phyloP scores from a whole-genome alignment of 2,113 vertebrate genomes.

The Cygnus atratus region DNA sequence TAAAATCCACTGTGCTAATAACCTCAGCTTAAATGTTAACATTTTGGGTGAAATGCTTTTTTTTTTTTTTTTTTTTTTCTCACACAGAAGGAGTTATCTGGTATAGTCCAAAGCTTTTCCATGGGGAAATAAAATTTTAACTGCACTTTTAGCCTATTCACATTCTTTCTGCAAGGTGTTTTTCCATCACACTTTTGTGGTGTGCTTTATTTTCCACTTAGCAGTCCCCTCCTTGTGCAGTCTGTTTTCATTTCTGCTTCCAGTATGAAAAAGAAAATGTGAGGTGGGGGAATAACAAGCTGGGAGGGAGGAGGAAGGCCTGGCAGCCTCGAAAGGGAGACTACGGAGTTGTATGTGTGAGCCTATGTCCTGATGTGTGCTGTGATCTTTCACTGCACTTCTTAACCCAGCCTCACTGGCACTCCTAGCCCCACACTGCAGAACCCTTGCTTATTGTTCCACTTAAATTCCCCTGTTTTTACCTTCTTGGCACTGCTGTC shows the following conservation, averaged over 20 bases:
- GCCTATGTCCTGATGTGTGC: background rate
- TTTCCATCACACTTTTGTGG: background rate
- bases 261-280: fast-evolving
- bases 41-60: background rate
- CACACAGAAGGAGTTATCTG: background rate
- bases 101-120: background rate
- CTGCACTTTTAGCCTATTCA: background rate
- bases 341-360: fast-evolving
- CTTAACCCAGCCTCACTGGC: background rate
- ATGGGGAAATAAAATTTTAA: background rate
- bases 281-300: background rate
- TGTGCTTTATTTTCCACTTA: background rate
- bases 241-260: background rate
- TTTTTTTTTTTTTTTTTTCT: background rate
- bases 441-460: background rate
- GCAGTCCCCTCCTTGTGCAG: background rate
- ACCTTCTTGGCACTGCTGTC: background rate
- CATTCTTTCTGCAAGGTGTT: background rate
- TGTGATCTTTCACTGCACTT: fast-evolving
- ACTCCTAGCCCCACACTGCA: background rate
- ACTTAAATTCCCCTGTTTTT: background rate
- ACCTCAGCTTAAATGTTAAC: background rate
- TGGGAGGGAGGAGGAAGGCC: background rate
- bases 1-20: background rate
- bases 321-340: background rate